A percentile compares a stretch with the other conserved stretches of the same genome.
Conservation (phyloP, 2,797 vertebrate genomes). For the Podargus strigoides region DNA sequence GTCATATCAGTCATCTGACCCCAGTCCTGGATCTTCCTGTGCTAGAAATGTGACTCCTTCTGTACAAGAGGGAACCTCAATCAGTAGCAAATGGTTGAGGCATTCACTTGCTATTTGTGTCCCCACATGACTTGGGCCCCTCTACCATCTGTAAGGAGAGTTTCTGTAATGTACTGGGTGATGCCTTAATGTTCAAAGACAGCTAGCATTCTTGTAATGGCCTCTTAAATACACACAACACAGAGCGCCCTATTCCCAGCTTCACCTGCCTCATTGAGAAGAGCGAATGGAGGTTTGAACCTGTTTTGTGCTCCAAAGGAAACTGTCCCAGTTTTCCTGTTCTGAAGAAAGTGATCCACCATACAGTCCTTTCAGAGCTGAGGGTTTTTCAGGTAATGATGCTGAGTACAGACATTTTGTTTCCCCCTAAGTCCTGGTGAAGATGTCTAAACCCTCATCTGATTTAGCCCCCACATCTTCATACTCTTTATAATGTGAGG, state of each 20-base stretch:
- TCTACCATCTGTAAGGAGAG: neutral
- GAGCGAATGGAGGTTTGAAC: neutral
- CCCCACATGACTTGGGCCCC: neutral
- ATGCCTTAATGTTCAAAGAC: neutral
- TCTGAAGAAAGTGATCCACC: neutral
- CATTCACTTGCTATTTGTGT: neutral
- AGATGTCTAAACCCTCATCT: neutral
- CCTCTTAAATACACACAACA: neutral
- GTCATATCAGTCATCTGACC: neutral
- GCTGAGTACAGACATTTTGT: neutral
- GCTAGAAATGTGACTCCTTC: neutral
- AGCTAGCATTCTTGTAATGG: neutral
- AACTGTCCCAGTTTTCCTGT: neutral
- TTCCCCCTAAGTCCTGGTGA: neutral
- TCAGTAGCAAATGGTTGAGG: neutral
- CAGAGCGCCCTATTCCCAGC: neutral
- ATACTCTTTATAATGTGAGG: neutral
- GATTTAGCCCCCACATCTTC: neutral
- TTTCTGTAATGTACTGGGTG: neutral
- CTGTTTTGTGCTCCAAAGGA: neutral
- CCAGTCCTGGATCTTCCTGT: too few species aligned
- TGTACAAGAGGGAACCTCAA: neutral
- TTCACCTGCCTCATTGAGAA: accelerated
- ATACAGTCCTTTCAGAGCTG: neutral
- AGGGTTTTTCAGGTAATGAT: neutral